Evolutionary conservation across 2,888 invertebrate species (phyloP), one percentile per base, ranked within the genome.

Genomic region (Octonoba sinensis): DNA sequence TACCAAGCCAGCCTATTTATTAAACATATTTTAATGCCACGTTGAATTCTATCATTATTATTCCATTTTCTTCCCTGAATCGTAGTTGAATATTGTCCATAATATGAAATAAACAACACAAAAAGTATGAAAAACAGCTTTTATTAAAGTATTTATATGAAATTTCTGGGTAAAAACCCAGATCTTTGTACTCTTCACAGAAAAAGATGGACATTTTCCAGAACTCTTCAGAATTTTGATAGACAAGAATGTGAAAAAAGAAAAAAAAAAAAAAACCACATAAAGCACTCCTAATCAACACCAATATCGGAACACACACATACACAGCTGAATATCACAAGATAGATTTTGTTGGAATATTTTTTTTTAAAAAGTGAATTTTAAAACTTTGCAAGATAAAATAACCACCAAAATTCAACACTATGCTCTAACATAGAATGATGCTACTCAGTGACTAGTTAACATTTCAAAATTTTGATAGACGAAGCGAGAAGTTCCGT

Each of bases 141-240:
- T 82, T 82, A 82, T 82, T 82, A 82, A 82, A 75, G 81, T 82
- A 75, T 74, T 82, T 82, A n/a, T n/a, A 82, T 59, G 70, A 82
- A 82, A 82, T 59, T 75, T 70, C 44, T 70, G 81, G 74, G 74
- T 56, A 56, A 57, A 75, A 74, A 65, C 73, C 74, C 81, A 57
- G 56, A 64, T 75, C 65, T 82, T 82, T 82, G 81, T 82, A 82
- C 81, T 82, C 70, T 82, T 69, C 69, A 73, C 78, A 72, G 72
- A 72, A 79, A 66, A 79, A 67, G 73, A 76, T 76, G 60, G 78
- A 79, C 79, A 79, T 44, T 24, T 46, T 66, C 56, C 67, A 73
- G 79, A 67, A 66, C 73, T 66, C 67, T 54, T 27, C 47, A 46
- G 46, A 56, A 69, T 36, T 36, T 36, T 36, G 36, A 36, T 36